A percentile compares a stretch with the other conserved stretches of the same genome.
Evolutionary conservation across 2,888 invertebrate species (phyloP).

Genomic region (Trachelus tabidus): DNA sequence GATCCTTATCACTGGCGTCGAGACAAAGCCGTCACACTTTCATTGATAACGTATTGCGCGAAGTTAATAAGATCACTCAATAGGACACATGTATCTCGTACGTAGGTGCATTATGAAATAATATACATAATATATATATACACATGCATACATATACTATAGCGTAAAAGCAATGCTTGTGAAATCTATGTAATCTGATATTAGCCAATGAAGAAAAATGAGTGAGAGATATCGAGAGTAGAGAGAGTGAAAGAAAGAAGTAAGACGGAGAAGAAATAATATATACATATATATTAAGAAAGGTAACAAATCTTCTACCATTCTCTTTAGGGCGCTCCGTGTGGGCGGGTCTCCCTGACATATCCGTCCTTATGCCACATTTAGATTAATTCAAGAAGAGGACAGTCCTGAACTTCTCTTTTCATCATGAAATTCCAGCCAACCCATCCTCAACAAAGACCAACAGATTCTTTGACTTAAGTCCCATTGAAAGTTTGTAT

Average conservation of each 20-base stretch:
- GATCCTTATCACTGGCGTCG: no score
- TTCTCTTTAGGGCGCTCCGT: neutral
- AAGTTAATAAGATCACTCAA: constrained; percentile 24
- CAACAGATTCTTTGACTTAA: neutral
- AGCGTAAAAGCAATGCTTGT: constrained; percentile 23
- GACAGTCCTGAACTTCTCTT: no score
- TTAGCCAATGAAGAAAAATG: constrained; percentile 27
- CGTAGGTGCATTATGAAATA: constrained; percentile 31
- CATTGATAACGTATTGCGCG: constrained; percentile 17
- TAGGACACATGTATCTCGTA: constrained; percentile 11
- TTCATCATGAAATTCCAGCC: no score
- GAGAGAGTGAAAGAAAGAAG: no score
- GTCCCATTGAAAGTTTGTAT: neutral
- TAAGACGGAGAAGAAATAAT: no score
- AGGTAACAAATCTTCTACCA: constrained; percentile 13
- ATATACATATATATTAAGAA: constrained; percentile 26
- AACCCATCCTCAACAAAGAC: neutral
- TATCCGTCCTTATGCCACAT: neutral
- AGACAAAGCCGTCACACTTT: no score
- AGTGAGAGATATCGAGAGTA: constrained; percentile 16
- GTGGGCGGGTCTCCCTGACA: neutral
- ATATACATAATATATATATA: no score
- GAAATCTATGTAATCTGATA: constrained; percentile 39
- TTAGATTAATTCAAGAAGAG: no score
- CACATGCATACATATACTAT: no score